These are phyloP conservation scores for Epinephelus awoara DNA, from an alignment of 2,797 vertebrate species.

Conservation along the genomic window DNA sequence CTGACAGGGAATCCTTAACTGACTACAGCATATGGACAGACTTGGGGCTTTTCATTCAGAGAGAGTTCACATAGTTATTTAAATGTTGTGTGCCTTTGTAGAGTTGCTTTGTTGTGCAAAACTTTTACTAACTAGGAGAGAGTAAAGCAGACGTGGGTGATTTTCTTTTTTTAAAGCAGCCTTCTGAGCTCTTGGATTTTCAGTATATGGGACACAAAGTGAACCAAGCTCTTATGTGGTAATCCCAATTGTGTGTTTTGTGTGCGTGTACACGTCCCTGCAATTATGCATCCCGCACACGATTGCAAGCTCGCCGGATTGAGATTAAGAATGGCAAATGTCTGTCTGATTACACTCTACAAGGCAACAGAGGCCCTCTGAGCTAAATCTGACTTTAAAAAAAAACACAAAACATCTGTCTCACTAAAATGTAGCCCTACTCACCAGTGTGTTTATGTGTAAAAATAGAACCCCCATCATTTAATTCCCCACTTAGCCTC, in stretches of 20 bases:
- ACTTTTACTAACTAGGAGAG: neutral
- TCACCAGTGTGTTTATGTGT: slow-evolving; percentile 39
- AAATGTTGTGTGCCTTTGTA: neutral
- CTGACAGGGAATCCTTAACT: slow-evolving; percentile 57
- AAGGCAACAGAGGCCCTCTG: slow-evolving; percentile 16
- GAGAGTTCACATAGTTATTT: slow-evolving; percentile 8
- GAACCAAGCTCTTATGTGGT: neutral
- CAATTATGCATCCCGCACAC: slow-evolving; percentile 14
- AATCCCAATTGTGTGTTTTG: slow-evolving; percentile 31
- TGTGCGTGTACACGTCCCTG: neutral
- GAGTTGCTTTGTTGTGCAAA: slow-evolving; percentile 16
- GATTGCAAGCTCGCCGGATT: slow-evolving; percentile 21
- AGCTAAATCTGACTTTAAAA: slow-evolving; percentile 37
- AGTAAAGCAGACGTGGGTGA: neutral
- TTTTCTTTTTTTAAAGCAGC: neutral
- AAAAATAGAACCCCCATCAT: slow-evolving; percentile 61
- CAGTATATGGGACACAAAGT: neutral
- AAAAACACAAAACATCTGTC: slow-evolving; percentile 58
- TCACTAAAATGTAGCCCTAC: slow-evolving; percentile 30
- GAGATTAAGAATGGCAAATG: slow-evolving; percentile 54
- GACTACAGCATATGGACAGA: slow-evolving; percentile 32
- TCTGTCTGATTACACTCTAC: slow-evolving; percentile 47
- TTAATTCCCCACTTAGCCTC: slow-evolving; percentile 69
- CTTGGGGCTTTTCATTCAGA: neutral
- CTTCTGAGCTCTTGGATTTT: neutral